These are phyloP conservation scores for Calephelis virginiensis DNA, from an alignment of 1,140 invertebrate species.

Conservation along the genomic window DNA sequence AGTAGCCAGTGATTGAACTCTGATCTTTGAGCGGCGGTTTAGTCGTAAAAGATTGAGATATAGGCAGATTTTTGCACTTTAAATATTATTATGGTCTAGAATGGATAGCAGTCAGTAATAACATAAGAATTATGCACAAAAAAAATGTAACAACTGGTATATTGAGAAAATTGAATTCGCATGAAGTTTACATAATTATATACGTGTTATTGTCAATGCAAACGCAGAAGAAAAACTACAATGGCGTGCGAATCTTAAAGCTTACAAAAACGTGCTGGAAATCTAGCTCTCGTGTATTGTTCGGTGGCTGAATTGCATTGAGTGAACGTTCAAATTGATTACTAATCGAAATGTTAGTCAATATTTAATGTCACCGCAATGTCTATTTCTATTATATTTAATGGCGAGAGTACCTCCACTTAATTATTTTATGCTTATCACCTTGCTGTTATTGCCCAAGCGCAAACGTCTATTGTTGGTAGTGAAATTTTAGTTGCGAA, in stretches of 20 bases:
- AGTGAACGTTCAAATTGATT: slow-evolving; percentile 11
- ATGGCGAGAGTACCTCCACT: neutral
- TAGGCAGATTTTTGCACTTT: too few species aligned
- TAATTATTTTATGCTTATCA: slow-evolving; percentile 2
- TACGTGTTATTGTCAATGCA: slow-evolving; percentile 19
- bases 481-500: too few species aligned
- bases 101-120: neutral
- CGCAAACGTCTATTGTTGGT: neutral
- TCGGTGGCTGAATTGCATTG: slow-evolving; percentile 10
- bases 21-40: too few species aligned
- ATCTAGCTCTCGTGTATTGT: slow-evolving; percentile 33
- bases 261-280: slow-evolving; percentile 40
- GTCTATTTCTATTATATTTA: slow-evolving; percentile 16
- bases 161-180: slow-evolving; percentile 14
- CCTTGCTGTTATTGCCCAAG: neutral
- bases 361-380: slow-evolving; percentile 14
- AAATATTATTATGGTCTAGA: too few species aligned
- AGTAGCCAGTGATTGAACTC: too few species aligned
- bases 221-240: slow-evolving; percentile 34
- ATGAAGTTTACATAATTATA: slow-evolving; percentile 21
- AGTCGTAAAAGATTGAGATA: too few species aligned
- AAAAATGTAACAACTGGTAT: neutral
- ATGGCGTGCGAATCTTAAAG: slow-evolving; percentile 57
- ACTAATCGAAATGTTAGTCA: slow-evolving; percentile 17
- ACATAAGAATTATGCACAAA: slow-evolving; percentile 4